Evolutionary conservation across 1,140 invertebrate genomes (phyloP), one percentile per base, ranked within the genome.

Genomic region (Drosophila baimaii): DNA sequence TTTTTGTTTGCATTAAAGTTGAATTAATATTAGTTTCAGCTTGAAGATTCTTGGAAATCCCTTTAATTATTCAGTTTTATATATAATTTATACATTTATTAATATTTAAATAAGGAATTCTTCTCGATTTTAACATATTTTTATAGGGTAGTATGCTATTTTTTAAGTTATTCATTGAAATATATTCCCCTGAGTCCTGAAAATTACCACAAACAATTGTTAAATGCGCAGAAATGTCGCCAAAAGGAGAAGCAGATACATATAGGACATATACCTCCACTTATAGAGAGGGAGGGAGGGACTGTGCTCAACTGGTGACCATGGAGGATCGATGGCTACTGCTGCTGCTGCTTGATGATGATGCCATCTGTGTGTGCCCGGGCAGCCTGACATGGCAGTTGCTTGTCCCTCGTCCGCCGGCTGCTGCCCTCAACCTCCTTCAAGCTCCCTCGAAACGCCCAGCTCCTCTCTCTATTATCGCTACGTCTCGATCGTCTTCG

Each of bases 401-500:
- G 57, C 54, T 57, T 70, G 79, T 72, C 77, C 52, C 58, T 21
- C 61, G 59, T 41, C 64, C 59, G 25, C 33, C 31, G 51, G 33
- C 46, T 47, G 63, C n/a, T n/a, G n/a, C n/a, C 23, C 37, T 63
- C 47, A 8, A 15, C 33, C 54, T 47, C 27, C 21, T 37, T 33
- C 29, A 9, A 1, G 41, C 15, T 51, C 37, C 21, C 17, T 25
- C 27, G 3, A 25, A 5, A 21, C 54, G 17, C 10, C 5, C 21
- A 15, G 15, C 35, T 54, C 37, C 59, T 61, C 76, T 64, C 77
- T 75, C 84, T 84, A 89, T 81, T 88, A 88, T 89, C 82, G 78
- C 76, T 46, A 39, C 46, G 56, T 72, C 58, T 66, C 65, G 84
- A 88, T 88, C 84, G 73, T 66, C 71, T 68, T 73, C 37, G 62